phyloP scores from a whole-genome alignment of 2,888 invertebrate genomes.

The Hymenopus coronatus region DNA sequence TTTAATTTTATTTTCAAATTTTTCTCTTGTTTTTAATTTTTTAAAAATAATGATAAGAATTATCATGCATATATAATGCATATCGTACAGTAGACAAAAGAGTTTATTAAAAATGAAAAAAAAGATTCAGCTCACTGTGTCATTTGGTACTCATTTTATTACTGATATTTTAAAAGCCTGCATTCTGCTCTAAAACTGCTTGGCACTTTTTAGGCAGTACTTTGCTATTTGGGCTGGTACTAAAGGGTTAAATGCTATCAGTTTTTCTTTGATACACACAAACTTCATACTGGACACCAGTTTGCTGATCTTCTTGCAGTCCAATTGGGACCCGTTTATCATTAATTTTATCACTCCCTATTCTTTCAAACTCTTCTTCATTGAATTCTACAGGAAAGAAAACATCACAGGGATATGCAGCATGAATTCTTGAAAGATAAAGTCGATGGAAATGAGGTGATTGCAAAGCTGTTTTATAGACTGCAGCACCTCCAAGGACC shows the following conservation, averaged over 20 bases:
- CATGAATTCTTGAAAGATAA: conserved; percentile 20
- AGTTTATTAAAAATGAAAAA: too few species aligned
- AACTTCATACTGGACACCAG: conserved; percentile 28
- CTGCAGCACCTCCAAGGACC: conserved; percentile 21
- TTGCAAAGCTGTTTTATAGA: conserved; percentile 10
- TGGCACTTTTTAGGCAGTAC: too few species aligned
- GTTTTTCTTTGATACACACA: conserved; percentile 36
- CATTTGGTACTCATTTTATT: too few species aligned
- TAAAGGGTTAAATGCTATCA: neutral
- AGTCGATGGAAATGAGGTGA: conserved; percentile 21
- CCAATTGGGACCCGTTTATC: conserved; percentile 20
- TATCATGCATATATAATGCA: too few species aligned
- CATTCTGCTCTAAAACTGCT: too few species aligned
- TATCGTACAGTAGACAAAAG: too few species aligned
- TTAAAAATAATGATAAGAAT: too few species aligned
- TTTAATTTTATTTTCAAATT: too few species aligned
- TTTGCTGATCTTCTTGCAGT: conserved; percentile 12
- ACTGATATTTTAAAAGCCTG: too few species aligned
- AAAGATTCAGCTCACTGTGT: too few species aligned
- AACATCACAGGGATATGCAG: conserved; percentile 14
- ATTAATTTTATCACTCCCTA: conserved; percentile 7
- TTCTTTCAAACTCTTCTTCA: conserved; percentile 1
- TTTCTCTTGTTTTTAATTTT: too few species aligned
- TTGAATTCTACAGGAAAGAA: conserved; percentile 22
- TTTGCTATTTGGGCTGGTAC: too few species aligned